phyloP scores from a whole-genome alignment of 2,797 vertebrate genomes.

The Corythornis leucogaster region DNA sequence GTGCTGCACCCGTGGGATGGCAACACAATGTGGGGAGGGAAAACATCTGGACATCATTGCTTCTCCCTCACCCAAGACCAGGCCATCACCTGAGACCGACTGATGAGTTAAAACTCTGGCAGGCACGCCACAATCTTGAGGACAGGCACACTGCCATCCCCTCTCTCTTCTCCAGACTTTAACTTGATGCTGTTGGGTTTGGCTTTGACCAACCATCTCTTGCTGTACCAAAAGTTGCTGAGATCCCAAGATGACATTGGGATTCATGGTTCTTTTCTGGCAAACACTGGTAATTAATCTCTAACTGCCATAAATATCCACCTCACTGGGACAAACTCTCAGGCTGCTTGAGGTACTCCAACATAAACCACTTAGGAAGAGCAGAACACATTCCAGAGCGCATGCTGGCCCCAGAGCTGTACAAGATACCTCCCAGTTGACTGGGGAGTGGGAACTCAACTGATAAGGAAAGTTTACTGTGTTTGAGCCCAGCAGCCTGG shows the following conservation, averaged over 20 bases:
- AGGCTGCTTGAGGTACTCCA: background rate
- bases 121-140: background rate
- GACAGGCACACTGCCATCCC: background rate
- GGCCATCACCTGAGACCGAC: background rate
- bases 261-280: background rate
- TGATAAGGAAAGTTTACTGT: background rate
- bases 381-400: background rate
- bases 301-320: background rate
- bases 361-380: accelerated
- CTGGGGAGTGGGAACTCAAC: background rate
- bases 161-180: background rate
- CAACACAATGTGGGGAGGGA: background rate
- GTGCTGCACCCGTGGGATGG: accelerated
- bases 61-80: background rate
- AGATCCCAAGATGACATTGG: background rate
- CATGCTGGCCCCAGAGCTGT: background rate
- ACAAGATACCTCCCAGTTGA: background rate
- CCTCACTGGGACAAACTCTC: background rate
- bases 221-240: background rate
- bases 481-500: background rate
- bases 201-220: background rate
- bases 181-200: background rate
- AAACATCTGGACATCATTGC: background rate
- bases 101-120: background rate
- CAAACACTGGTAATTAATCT: background rate